Evolutionary conservation across 2,113 vertebrate species (phyloP).

Genomic region (Cepphus grylle): DNA sequence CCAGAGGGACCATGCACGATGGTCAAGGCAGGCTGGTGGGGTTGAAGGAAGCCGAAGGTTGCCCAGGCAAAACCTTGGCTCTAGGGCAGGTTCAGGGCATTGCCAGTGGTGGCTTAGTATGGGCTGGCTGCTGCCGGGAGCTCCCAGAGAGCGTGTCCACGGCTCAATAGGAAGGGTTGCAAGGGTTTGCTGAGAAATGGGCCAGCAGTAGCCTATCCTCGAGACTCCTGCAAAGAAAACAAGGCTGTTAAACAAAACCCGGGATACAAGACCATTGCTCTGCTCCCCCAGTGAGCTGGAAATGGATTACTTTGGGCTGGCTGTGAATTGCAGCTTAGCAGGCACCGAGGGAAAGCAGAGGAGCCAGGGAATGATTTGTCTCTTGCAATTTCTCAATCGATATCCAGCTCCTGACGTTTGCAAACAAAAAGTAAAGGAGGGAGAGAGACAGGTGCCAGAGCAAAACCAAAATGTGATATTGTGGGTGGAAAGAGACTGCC

Average conservation of each 20-base stretch:
- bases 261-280: not conserved
- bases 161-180: not conserved
- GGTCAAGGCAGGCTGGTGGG: not conserved
- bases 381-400: slow-evolving; percentile 40
- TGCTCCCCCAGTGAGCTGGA: not conserved
- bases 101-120: rapidly evolving
- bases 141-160: rapidly evolving
- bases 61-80: not conserved
- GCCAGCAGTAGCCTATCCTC: not conserved
- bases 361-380: slow-evolving; percentile 31
- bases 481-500: slow-evolving; percentile 52
- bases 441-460: slow-evolving; percentile 44
- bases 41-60: not conserved
- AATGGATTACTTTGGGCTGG: not conserved
- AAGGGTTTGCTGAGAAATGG: not conserved
- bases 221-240: not conserved
- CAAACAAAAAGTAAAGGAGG: slow-evolving; percentile 46
- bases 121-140: not conserved
- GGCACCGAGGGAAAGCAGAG: not conserved
- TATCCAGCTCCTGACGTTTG: slow-evolving; percentile 36
- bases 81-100: not conserved
- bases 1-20: not conserved
- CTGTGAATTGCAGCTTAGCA: slow-evolving; percentile 34
- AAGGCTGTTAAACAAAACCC: not conserved
- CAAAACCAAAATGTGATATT: slow-evolving; percentile 24